These are phyloP conservation scores for Lutjanus campechanus DNA, from an alignment of 2,797 vertebrate species.

Conservation along the genomic window DNA sequence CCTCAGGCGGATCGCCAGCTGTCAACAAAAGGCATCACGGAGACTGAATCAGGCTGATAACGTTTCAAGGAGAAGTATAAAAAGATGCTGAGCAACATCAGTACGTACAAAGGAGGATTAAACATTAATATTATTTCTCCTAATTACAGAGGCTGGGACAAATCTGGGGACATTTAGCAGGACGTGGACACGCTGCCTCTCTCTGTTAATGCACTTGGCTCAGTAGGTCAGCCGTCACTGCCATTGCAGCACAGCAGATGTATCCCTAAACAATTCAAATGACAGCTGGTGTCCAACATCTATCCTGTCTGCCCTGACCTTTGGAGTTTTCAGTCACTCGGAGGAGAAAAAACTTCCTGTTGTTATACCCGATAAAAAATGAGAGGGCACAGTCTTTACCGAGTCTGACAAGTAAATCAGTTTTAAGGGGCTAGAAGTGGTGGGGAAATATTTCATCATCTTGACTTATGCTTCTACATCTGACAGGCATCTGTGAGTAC, in stretches of 20 bases:
- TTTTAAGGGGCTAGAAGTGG: slow-evolving; percentile 66
- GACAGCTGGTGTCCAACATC: slow-evolving; percentile 55
- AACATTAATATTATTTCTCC: slow-evolving; percentile 9
- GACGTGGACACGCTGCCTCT: slow-evolving; percentile 4
- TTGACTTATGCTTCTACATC: slow-evolving; percentile 67
- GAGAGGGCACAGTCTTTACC: slow-evolving; percentile 41
- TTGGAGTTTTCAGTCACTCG: slow-evolving; percentile 40
- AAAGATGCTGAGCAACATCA: slow-evolving; percentile 21
- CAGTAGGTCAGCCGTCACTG: slow-evolving; percentile 52
- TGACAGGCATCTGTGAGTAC: slow-evolving; percentile 80
- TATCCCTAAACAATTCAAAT: slow-evolving; percentile 53
- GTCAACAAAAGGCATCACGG: slow-evolving; percentile 51
- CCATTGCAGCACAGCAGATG: slow-evolving; percentile 41
- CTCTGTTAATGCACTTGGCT: slow-evolving; percentile 39
- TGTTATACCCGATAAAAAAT: slow-evolving; percentile 47
- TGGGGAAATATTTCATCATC: slow-evolving; percentile 72
- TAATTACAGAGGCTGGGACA: slow-evolving; percentile 35
- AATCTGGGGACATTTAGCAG: slow-evolving; percentile 36
- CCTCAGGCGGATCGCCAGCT: slow-evolving; percentile 50
- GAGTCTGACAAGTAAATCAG: slow-evolving; percentile 71
- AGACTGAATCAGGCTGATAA: slow-evolving; percentile 45
- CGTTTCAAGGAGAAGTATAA: slow-evolving; percentile 47
- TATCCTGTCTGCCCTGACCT: slow-evolving; percentile 61
- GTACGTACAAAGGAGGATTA: slow-evolving; percentile 12
- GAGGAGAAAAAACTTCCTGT: slow-evolving; percentile 31